Evolutionary conservation across 2,113 vertebrate species (phyloP), one percentile per base, ranked within the genome.

Genomic region (Proteles cristata): DNA sequence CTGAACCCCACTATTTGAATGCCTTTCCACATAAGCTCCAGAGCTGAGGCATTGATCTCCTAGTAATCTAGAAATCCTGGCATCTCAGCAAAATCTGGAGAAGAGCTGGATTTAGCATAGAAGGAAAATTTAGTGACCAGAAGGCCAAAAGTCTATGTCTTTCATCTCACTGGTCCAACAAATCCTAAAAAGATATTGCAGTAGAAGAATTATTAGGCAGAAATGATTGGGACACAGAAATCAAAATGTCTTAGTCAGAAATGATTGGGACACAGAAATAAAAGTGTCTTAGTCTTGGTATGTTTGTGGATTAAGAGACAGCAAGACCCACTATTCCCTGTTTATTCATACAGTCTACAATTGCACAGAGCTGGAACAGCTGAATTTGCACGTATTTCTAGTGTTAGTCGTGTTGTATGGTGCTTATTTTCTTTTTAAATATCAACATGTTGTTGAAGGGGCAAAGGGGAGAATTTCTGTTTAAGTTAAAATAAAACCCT

Each of bases 371-470:
- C 74, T 74, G 11, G 69, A 94, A 23, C 69, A 84, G 83, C n/a
- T 80, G 71, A 73, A 89, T 94, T 90, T 97, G 82, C 35, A 16
- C 79, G 11, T 39, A 7, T 90, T 88, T 86, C 73, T 74, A 58
- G 8, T 81, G 25, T 68, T 90, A 58, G 48, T 97, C 61, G 9
- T 93, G 33, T 71, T 33, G 0, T 11, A 4, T 43, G 45, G 8
- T 43, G 16, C 23, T 89, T 94, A 31, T 91, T 94, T 95, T 90
- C 82, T 94, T 97, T 96, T 88, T 79, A 88, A 93, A 69, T 65
- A 81, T 77, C n/a, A 65, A 50, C 21, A 76, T 65, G 4, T 71
- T 93, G 25, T 48, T 97, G 80, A 94, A 96, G 71, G 48, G 74
- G 69, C 93, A 21, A 80, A 83, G 3, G 16, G 31, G 65, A 88